Base-by-base conservation (phyloP, 2,888 invertebrate species). In the Machimus rusticus region DNA sequence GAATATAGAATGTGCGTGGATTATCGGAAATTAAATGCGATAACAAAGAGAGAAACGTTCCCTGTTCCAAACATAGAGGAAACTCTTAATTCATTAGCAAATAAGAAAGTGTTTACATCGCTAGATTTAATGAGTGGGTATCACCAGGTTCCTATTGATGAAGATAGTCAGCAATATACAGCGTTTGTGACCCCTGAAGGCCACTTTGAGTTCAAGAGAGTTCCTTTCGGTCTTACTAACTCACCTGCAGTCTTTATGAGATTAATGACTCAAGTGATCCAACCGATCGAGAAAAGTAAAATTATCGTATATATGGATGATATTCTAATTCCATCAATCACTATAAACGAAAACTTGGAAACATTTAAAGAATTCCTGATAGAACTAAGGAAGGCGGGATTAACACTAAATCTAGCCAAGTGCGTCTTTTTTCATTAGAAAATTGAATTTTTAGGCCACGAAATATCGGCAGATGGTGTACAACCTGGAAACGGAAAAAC, bases 151-250 rank as follows among this genome's bases (percentile, higher is more conserved):
- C 43, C 82, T 1, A 57, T 88, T 39, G 82, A 77, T 1, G 74
- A 55, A 1, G 46, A 77, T 9, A 74, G 55, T 74, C 87, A 81
- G 19, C 88, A 86, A 28, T 89, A 87, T 6, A 90, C 90, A 3
- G 88, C 89, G 0, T 90, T 90, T 84, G 89, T 90, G 1, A 90
- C 90, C 0, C 90, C 91, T 0, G 90, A 90, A 9, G 90, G 90
- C 0, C 90, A 90, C 55, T 91, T 88, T 34, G 90, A 90, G 90
- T 90, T 82, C 90, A 90, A 4, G 31, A 90, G n/a, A 89, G 90
- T 1, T 90, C 89, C 66, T 89, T 90, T 43, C 43, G 43, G 43
- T 1, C 12, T 43, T 12, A 43, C 43, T 12, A 43, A 43, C 12
- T 43, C 43, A 0, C 90, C 90, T 0, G 89, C 90, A 0, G 89